Percentiles rank a stretch among this genome's conserved stretches.
These are phyloP conservation scores for Crax fasciolata DNA, from an alignment of 2,797 vertebrate genomes.

Conservation along the genomic window DNA sequence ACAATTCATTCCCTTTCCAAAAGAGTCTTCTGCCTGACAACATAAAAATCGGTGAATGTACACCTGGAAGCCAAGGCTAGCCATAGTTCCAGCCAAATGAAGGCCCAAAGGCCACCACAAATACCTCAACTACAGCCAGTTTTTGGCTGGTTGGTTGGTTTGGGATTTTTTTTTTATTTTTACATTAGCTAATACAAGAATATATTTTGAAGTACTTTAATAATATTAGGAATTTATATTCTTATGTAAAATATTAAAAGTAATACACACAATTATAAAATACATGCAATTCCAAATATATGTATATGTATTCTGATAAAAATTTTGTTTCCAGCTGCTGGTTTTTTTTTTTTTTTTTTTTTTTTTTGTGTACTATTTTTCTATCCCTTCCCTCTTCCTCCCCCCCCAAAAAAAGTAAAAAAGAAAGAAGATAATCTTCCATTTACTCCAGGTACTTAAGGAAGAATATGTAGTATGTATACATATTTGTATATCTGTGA, in stretches of 20 bases:
- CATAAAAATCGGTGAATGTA: background rate
- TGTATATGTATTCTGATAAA: background rate
- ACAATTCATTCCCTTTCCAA: background rate
- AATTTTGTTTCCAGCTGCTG: background rate
- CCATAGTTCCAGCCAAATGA: background rate
- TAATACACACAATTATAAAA: background rate
- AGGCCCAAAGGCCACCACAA: background rate
- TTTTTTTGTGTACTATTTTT: background rate
- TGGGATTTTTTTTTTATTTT: background rate
- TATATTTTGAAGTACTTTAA: background rate
- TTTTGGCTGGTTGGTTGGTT: too few relatives aligned
- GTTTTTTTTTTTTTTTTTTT: background rate
- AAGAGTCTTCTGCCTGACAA: background rate
- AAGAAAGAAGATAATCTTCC: background rate
- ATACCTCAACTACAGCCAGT: background rate
- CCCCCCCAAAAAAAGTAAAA: background rate
- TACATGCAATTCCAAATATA: background rate
- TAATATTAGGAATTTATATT: background rate
- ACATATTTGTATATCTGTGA: background rate
- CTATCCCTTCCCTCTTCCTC: accelerated
- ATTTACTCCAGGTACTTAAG: background rate
- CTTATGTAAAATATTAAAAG: background rate
- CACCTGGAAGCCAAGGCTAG: background rate
- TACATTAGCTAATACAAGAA: background rate
- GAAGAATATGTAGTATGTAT: background rate